Evolutionary conservation across 1,140 invertebrate species (phyloP).

Genomic region (Cataglyphis hispanica): DNA sequence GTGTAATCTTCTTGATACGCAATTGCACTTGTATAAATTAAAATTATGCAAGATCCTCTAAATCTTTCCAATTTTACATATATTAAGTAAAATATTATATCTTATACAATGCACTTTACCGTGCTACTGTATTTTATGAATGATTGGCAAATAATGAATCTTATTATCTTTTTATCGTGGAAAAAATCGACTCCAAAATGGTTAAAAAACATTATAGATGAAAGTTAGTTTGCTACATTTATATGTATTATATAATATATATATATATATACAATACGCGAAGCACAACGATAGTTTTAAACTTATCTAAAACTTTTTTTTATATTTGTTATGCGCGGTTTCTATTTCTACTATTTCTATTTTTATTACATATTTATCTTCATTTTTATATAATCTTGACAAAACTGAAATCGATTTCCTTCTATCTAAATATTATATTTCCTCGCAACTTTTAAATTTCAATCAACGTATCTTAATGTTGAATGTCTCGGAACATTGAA

Average conservation of each 20-base stretch:
- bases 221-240: neutral
- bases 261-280: neutral
- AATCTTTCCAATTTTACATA: constrained; percentile 1
- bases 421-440: neutral
- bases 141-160: neutral
- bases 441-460: neutral
- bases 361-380: neutral
- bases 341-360: neutral
- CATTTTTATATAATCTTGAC: neutral
- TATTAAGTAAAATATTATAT: neutral
- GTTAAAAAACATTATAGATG: neutral
- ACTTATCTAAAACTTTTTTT: neutral
- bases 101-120: neutral
- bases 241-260: neutral
- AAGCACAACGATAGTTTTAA: neutral
- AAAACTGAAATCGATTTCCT: constrained; percentile 4
- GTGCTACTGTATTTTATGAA: neutral
- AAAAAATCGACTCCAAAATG: neutral
- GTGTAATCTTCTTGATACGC: constrained; percentile 34
- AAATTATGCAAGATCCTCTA: constrained; percentile 36
- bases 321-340: neutral
- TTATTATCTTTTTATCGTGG: neutral
- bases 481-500: neutral
- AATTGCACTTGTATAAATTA: constrained; percentile 26
- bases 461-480: neutral